A percentile compares a stretch with the other conserved stretches of the same genome.
phyloP scores from a whole-genome alignment of 2,113 vertebrate genomes.

The Myotis brandtii region DNA sequence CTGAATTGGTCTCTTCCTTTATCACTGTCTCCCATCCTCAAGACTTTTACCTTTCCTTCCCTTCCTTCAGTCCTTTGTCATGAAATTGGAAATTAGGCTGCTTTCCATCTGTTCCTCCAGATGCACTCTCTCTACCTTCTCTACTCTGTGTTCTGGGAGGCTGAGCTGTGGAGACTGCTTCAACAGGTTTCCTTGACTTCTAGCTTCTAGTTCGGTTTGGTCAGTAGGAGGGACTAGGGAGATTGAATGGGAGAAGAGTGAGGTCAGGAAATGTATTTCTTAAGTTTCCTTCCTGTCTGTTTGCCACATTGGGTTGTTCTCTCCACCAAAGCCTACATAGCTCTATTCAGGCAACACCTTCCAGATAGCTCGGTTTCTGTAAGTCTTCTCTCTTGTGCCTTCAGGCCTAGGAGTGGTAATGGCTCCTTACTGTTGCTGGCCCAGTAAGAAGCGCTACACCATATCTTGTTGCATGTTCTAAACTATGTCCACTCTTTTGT shows the following conservation, averaged over 20 bases:
- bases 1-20: background rate
- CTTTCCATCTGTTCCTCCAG: background rate
- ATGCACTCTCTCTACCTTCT: background rate
- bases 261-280: background rate
- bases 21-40: background rate
- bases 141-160: background rate
- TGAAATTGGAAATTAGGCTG: background rate
- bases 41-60: background rate
- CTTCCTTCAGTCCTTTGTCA: background rate
- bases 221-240: background rate
- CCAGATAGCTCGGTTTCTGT: background rate
- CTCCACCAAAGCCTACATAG: background rate
- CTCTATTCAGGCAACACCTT: background rate
- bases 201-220: background rate
- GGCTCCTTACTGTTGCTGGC: background rate
- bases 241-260: background rate
- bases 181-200: background rate
- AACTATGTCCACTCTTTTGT: background rate
- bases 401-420: background rate
- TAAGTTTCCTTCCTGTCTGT: background rate
- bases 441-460: background rate
- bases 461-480: background rate
- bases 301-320: background rate
- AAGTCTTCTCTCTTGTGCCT: background rate
- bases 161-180: background rate